Base-by-base conservation (phyloP, 2,797 vertebrate genomes). In the Tenualosa ilisha region DNA sequence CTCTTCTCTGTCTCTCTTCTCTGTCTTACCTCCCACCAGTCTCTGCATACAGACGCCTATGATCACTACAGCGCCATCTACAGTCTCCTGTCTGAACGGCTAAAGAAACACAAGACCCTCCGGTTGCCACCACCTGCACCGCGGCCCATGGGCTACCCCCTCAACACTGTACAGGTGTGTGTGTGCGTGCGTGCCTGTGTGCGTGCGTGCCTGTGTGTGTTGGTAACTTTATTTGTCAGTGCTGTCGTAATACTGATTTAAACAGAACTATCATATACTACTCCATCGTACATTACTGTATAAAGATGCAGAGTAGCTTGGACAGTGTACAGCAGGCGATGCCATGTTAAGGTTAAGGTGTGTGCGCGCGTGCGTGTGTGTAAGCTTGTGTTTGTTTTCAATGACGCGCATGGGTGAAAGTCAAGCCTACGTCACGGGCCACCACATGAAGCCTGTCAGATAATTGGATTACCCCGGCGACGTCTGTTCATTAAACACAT, bases 61-160 rank as follows among this genome's bases (percentile, higher is more conserved):
- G 98, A 99, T 95, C 97, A 99, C 96, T 99, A 97, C 95, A 99
- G 97, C 87, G 98, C 98, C 87, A 99, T 99, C 95, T 99, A 99
- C 95, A 98, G 97, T 93, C 95, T 99, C 93, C 95, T 99, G 88
- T 97, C 97, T 11, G 98, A 99, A 90, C 97, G 97, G 31, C 96
- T 98, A 84, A 99, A 97, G 94, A 96, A 97, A 89, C 97, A 99
- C 92, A 99, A 99, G 96, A 98, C 96, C 4, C 93, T 99, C 88
- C 96, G 96, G 7, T 95, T 97, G 0, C 87, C 95, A 0, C 95
- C 95, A 1, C 97, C 97, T 0, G 95, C 96, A n/a, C 97, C 97
- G 0, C 96, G 97, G 54, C 89, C 96, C 88, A 87, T 98, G 88
- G 89, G 94, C 90, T 98, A 97, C 91, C 95, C 97, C 81, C 90